Conservation (phyloP, 2,888 invertebrate genomes). For the Agrotis ipsilon region DNA sequence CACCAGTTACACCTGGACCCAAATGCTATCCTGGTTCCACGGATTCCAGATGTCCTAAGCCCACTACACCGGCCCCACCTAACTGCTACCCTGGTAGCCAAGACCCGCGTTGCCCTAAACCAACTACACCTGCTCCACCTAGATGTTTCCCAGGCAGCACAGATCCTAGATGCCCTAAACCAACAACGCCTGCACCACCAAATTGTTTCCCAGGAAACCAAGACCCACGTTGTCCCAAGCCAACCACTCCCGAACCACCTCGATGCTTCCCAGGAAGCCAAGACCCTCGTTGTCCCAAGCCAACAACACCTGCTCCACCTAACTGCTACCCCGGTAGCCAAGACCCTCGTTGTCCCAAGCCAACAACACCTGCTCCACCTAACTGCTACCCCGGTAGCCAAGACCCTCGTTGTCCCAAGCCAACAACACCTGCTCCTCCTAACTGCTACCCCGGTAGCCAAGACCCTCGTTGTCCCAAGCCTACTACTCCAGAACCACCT, state of each 20-base stretch:
- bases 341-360: constrained; percentile 68
- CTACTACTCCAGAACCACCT: constrained; percentile 63
- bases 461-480: constrained; percentile 73
- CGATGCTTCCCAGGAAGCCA: constrained; percentile 69
- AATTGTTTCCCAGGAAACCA: constrained; percentile 71
- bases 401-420: constrained; percentile 65
- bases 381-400: constrained; percentile 52
- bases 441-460: constrained; percentile 71
- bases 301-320: constrained; percentile 60
- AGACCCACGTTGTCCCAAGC: constrained; percentile 64
- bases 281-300: constrained; percentile 67
- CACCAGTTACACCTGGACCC: neutral
- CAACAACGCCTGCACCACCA: constrained; percentile 67
- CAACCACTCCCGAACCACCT: constrained; percentile 58
- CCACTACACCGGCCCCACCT: constrained; percentile 1
- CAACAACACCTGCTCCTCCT: constrained; percentile 62
- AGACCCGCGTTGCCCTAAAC: neutral
- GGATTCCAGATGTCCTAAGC: constrained; percentile 2
- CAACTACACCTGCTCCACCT: neutral
- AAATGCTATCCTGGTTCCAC: constrained; percentile 11
- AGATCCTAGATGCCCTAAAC: constrained; percentile 53
- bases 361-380: constrained; percentile 5
- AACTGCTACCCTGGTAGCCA: neutral
- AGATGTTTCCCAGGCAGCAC: constrained; percentile 36
- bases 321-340: constrained; percentile 71